These are phyloP conservation scores for Parotocinclus haroldoi DNA, from an alignment of 2,797 vertebrate genomes.

Conservation along the genomic window DNA sequence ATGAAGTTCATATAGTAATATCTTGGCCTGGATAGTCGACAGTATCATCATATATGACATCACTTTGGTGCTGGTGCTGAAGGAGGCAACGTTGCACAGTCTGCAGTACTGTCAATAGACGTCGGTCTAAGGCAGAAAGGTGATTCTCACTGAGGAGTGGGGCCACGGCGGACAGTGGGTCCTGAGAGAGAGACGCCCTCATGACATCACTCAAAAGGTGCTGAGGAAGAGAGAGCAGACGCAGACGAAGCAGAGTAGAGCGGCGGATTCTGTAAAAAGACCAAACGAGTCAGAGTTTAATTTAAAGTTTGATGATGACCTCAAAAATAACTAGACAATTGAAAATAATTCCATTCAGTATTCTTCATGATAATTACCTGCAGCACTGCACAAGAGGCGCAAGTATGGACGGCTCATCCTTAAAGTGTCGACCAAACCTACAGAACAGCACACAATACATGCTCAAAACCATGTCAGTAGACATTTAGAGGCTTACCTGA, in stretches of 20 bases:
- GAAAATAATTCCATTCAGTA: not conserved
- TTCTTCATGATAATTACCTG: slow-evolving; percentile 71
- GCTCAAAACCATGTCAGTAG: not conserved
- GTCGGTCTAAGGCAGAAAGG: slow-evolving; percentile 83
- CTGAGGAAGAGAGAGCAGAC: slow-evolving; percentile 77
- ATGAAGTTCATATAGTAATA: slow-evolving; percentile 34
- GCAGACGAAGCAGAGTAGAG: slow-evolving; percentile 83
- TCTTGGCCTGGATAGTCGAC: slow-evolving; percentile 8
- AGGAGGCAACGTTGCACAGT: slow-evolving; percentile 71
- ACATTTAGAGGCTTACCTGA: too few species aligned
- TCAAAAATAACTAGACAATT: too few species aligned
- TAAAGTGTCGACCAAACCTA: slow-evolving; percentile 92
- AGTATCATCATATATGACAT: slow-evolving; percentile 63
- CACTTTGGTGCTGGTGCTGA: slow-evolving; percentile 29
- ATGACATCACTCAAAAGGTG: slow-evolving; percentile 84
- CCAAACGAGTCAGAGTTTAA: too few species aligned
- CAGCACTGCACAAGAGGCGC: slow-evolving; percentile 88
- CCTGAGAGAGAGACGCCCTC: slow-evolving; percentile 82
- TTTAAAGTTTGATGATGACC: too few species aligned
- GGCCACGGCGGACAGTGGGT: slow-evolving; percentile 71
- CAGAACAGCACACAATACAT: not conserved
- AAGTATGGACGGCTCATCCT: slow-evolving; percentile 90
- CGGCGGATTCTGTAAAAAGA: slow-evolving; percentile 75
- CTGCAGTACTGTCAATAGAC: slow-evolving; percentile 77
- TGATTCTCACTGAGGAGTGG: slow-evolving; percentile 81